Conservation (phyloP, 1,140 invertebrate genomes). For the Drosophila nigrodunni region DNA sequence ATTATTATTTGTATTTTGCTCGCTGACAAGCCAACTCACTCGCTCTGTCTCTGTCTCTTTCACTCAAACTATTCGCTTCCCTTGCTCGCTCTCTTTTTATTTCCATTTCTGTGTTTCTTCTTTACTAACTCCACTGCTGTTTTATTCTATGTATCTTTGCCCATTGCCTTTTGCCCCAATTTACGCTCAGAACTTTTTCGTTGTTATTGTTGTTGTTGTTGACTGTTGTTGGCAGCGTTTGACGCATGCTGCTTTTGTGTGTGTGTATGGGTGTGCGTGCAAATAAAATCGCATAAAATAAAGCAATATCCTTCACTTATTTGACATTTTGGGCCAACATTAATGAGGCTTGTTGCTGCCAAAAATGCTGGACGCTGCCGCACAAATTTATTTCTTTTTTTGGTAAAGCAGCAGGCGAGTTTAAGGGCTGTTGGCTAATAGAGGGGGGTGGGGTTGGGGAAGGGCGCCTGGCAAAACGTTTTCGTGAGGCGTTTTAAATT, state of each 20-base stretch:
- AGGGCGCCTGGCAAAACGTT: not conserved
- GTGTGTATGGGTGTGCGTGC: conserved; percentile 29
- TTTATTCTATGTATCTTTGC: conserved; percentile 3
- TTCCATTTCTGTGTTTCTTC: not conserved
- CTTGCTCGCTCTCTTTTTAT: not conserved
- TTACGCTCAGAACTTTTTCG: conserved; percentile 36
- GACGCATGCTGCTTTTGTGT: conserved; percentile 32
- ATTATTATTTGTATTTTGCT: conserved; percentile 75
- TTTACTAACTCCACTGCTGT: not conserved
- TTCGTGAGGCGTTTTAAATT: conserved; percentile 40
- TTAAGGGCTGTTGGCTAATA: not conserved
- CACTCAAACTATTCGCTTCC: not conserved
- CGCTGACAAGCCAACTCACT: conserved; percentile 5
- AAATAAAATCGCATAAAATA: conserved; percentile 74
- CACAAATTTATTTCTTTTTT: too few relatives aligned
- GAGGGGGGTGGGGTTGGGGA: not conserved
- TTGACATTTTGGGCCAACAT: conserved; percentile 66
- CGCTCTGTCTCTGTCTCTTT: not conserved
- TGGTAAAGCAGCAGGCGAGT: too few relatives aligned
- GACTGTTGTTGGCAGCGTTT: conserved; percentile 35
- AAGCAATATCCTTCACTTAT: conserved; percentile 78
- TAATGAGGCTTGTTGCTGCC: conserved; percentile 60
- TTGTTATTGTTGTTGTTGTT: conserved; percentile 4
- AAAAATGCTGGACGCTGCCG: not conserved
- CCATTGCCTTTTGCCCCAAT: conserved; percentile 43